Evolutionary conservation across 2,888 invertebrate genomes (phyloP).

Genomic region (Ommatoiulus sabulosus): DNA sequence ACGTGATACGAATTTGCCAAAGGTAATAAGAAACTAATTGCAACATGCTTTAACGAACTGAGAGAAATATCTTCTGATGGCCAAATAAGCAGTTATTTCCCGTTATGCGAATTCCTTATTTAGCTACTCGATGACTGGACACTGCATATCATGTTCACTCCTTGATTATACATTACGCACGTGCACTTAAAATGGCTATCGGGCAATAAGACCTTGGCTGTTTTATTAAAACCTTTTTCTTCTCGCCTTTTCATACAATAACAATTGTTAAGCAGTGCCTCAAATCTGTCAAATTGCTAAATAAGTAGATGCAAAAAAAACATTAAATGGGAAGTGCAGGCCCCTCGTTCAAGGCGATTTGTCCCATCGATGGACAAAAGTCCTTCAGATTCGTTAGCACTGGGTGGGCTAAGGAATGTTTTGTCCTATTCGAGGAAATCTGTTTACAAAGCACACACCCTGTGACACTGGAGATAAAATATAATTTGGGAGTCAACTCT

Average conservation of each 20-base stretch:
- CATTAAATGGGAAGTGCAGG: neutral
- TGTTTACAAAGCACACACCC: neutral
- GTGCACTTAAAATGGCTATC: neutral
- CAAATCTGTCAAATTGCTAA: neutral
- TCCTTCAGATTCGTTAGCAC: neutral
- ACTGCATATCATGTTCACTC: neutral
- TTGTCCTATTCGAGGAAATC: slow-evolving; percentile 1
- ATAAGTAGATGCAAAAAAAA: neutral
- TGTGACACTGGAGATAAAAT: neutral
- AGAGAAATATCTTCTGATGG: neutral
- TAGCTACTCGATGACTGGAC: neutral
- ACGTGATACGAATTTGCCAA: neutral
- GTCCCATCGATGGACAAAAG: slow-evolving; percentile 40
- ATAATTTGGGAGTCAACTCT: neutral
- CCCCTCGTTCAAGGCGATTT: slow-evolving; percentile 31
- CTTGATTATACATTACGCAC: neutral
- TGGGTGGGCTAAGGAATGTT: slow-evolving; percentile 11
- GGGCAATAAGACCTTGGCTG: slow-evolving; percentile 2
- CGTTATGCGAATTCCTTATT: neutral
- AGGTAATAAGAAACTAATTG: neutral
- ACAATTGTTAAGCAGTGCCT: neutral
- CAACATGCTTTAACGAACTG: neutral
- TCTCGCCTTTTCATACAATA: neutral
- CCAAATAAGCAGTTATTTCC: slow-evolving; percentile 13
- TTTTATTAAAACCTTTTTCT: neutral